phyloP scores from a whole-genome alignment of 1,140 invertebrate genomes.

The Wiebesia pumilae region DNA sequence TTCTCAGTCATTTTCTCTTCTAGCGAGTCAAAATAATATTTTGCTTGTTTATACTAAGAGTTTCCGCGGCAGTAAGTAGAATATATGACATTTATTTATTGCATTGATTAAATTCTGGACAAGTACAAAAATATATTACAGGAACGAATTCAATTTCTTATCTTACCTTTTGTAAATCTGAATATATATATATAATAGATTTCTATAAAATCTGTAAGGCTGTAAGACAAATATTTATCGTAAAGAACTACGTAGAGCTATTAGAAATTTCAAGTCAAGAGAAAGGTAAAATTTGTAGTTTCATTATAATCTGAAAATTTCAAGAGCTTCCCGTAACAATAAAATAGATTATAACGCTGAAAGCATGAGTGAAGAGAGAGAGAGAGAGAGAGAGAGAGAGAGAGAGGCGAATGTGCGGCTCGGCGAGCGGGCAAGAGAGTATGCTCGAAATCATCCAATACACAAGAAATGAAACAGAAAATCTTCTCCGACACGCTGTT shows the following conservation, averaged over 20 bases:
- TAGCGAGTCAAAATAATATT: too few relatives aligned
- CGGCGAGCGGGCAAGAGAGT: background rate
- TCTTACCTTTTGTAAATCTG: background rate
- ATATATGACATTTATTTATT: too few relatives aligned
- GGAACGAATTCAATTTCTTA: background rate
- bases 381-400: background rate
- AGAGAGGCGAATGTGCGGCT: background rate
- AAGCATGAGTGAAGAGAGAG: background rate
- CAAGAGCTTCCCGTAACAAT: background rate
- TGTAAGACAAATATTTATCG: background rate
- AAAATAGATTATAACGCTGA: slow-evolving; percentile 38
- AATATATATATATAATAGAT: background rate
- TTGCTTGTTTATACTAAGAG: too few relatives aligned
- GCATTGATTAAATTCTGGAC: too few relatives aligned
- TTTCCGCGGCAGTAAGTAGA: too few relatives aligned
- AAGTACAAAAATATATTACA: background rate
- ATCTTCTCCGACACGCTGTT: slow-evolving; percentile 58
- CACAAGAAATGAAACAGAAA: slow-evolving; percentile 43
- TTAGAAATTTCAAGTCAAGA: background rate
- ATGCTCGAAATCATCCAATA: background rate
- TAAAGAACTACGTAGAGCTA: too few relatives aligned
- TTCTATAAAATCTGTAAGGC: background rate
- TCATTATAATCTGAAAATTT: slow-evolving; percentile 23
- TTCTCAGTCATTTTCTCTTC: too few relatives aligned
- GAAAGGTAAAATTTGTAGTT: slow-evolving; percentile 11